Conservation (phyloP, 1,140 invertebrate species). For the Ladona fulva region DNA sequence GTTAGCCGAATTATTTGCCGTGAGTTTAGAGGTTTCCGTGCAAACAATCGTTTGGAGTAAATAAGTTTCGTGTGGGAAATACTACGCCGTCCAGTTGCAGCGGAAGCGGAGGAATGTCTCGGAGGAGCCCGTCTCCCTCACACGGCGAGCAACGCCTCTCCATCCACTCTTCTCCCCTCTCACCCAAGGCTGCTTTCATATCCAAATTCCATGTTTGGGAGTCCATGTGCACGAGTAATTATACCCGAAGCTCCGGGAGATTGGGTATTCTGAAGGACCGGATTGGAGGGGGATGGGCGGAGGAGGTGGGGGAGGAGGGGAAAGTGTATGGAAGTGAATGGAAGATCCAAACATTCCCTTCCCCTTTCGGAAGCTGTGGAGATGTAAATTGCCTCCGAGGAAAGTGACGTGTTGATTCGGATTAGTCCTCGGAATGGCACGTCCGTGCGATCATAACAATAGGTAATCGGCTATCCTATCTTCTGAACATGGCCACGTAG, state of each 20-base stretch:
- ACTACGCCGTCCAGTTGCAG: no score
- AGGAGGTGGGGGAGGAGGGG: not conserved
- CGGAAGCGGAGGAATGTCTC: no score
- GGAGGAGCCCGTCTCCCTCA: no score
- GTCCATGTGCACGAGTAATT: conserved; percentile 1
- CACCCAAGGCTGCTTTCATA: conserved; percentile 3
- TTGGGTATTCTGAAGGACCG: not conserved
- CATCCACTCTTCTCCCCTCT: not conserved
- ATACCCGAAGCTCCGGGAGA: not conserved
- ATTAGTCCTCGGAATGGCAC: no score
- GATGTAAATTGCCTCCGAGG: not conserved
- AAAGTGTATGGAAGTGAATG: not conserved
- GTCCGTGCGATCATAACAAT: no score
- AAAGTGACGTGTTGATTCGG: not conserved
- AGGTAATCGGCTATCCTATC: no score
- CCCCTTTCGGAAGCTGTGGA: not conserved
- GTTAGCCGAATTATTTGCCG: no score
- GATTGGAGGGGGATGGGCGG: not conserved
- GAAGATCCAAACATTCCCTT: not conserved
- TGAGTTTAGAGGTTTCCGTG: no score
- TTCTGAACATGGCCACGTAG: no score
- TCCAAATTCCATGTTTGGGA: conserved; percentile 1
- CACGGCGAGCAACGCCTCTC: not conserved
- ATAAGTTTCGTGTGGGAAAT: no score
- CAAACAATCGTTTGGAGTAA: no score